Evolutionary conservation across 2,888 invertebrate genomes (phyloP).

Genomic region (Dioctria linearis): DNA sequence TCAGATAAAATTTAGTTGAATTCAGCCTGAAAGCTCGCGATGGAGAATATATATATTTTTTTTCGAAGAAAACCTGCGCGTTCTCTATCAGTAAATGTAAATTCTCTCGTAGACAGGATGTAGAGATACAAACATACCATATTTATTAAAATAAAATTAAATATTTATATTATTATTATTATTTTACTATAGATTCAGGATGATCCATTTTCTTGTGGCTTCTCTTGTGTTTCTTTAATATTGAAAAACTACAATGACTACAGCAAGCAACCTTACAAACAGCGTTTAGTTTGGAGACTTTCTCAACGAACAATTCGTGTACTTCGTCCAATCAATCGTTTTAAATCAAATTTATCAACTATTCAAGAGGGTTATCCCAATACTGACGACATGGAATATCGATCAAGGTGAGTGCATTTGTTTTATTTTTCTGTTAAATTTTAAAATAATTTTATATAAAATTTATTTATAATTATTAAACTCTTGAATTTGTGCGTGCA

Average conservation of each 20-base stretch:
- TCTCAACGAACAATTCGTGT: slow-evolving; percentile 81
- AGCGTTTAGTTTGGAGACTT: slow-evolving; percentile 84
- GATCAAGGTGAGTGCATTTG: slow-evolving; percentile 66
- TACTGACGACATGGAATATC: slow-evolving; percentile 67
- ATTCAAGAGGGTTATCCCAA: slow-evolving; percentile 78
- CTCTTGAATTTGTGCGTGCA: no score
- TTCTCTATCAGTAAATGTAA: no score
- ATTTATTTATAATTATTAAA: no score
- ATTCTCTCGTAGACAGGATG: no score
- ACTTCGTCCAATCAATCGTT: slow-evolving; percentile 81
- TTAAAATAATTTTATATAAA: no score
- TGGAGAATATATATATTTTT: no score
- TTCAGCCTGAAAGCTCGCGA: no score
- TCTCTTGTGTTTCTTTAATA: slow-evolving; percentile 77
- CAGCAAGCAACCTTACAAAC: slow-evolving; percentile 78
- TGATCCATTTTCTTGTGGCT: slow-evolving; percentile 76
- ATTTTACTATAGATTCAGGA: slow-evolving; percentile 76
- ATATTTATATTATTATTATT: slow-evolving; percentile 31
- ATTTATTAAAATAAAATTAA: no score
- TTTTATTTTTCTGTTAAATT: neutral
- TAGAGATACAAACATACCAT: no score
- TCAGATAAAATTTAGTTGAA: no score
- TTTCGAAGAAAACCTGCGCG: no score
- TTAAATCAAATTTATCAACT: slow-evolving; percentile 81
- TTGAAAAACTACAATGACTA: slow-evolving; percentile 82